Evolutionary conservation across 2,888 invertebrate species (phyloP).

Genomic region (Drosophila longiperda): DNA sequence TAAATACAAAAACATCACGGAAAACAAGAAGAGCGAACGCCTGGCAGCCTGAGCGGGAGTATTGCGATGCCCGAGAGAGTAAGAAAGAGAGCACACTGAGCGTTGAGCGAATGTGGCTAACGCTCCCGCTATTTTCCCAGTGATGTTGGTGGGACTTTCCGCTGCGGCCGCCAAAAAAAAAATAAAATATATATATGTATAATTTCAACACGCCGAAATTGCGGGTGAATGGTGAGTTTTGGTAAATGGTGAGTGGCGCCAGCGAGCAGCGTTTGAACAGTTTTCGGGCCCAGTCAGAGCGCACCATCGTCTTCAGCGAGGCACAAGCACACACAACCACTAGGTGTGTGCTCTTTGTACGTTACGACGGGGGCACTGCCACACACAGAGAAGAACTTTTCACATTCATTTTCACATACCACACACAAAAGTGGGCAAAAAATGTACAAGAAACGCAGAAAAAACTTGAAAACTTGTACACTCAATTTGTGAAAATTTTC

Average conservation of each 20-base stretch:
- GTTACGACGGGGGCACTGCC: conserved; percentile 73
- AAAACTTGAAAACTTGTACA: conserved; percentile 59
- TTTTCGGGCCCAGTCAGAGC: conserved; percentile 70
- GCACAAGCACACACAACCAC: conserved; percentile 74
- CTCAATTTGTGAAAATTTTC: conserved; percentile 62
- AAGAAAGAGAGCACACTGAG: conserved; percentile 11
- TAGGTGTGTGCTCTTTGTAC: conserved; percentile 82
- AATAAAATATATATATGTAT: neutral
- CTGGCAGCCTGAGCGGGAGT: conserved; percentile 6
- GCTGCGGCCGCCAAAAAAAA: conserved; percentile 48
- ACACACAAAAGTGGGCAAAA: conserved; percentile 52
- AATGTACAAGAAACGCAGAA: conserved; percentile 68
- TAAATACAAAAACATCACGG: conserved; percentile 34
- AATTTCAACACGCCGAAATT: conserved; percentile 58
- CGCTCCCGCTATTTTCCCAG: conserved; percentile 66
- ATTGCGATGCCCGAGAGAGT: neutral
- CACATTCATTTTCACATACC: conserved; percentile 66
- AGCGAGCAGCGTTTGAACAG: conserved; percentile 52
- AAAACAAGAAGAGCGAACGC: conserved; percentile 8
- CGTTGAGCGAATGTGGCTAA: conserved; percentile 17
- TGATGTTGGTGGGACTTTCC: conserved; percentile 64
- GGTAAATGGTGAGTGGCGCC: conserved; percentile 26
- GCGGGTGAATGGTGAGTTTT: conserved; percentile 16
- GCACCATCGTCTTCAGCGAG: conserved; percentile 79
- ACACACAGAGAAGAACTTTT: conserved; percentile 69